Conservation (phyloP, 1,140 invertebrate species). For the Myzus persicae region DNA sequence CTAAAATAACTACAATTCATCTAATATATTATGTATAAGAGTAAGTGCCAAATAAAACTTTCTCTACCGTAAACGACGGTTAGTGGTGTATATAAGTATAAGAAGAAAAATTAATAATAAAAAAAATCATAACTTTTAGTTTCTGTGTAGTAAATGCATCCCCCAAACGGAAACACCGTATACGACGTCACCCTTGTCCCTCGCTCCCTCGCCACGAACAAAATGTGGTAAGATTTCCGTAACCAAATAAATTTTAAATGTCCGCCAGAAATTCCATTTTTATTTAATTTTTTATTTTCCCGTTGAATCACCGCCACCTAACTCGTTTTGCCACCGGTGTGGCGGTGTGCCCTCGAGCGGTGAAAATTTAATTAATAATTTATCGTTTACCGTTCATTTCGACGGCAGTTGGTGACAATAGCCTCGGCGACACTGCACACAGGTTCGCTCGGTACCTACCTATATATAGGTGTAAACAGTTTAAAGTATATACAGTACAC, state of each 20-base stretch:
- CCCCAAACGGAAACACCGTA: not conserved
- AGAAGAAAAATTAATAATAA: constrained; percentile 24
- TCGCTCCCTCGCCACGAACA: not conserved
- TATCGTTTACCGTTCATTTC: constrained; percentile 29
- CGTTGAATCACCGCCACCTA: not conserved
- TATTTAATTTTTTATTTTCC: constrained; percentile 14
- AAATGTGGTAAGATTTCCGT: not conserved
- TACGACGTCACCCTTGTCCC: not conserved
- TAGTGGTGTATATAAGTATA: not conserved
- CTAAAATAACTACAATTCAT: constrained; percentile 15
- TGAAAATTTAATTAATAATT: constrained; percentile 53
- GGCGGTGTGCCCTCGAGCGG: not conserved
- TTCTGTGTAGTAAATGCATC: not conserved
- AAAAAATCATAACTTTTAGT: constrained; percentile 36
- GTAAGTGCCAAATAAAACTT: constrained; percentile 20
- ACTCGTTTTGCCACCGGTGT: not conserved
- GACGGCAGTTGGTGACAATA: constrained; percentile 49
- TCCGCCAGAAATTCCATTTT: constrained; percentile 37
- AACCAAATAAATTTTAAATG: constrained; percentile 44
- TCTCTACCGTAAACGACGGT: not conserved
- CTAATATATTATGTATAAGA: not conserved
- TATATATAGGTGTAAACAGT: not conserved
- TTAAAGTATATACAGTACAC: not conserved
- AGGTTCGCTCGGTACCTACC: not conserved
- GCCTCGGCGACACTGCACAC: not conserved